Conservation (phyloP, 2,113 vertebrate species). For the Romanogobio albipinnatus region DNA sequence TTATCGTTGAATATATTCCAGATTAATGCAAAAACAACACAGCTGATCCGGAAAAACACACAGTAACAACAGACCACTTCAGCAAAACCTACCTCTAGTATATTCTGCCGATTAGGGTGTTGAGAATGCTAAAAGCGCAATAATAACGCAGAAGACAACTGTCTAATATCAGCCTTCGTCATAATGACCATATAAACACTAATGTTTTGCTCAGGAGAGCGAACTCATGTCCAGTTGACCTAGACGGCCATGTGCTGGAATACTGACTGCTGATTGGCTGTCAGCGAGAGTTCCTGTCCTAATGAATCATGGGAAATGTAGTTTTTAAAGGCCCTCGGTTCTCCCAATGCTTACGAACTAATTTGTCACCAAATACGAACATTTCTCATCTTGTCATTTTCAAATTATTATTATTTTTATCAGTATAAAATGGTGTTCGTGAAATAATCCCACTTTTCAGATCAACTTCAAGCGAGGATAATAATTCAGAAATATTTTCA, state of each 20-base stretch:
- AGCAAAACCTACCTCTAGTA: neutral
- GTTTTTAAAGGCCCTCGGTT: neutral
- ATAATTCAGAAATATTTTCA: neutral
- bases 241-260: conserved; percentile 42
- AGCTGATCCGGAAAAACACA: conserved; percentile 20
- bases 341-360: neutral
- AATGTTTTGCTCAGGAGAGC: neutral
- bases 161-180: neutral
- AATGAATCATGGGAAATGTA: conserved; percentile 45
- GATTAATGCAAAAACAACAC: neutral
- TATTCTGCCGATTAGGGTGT: neutral
- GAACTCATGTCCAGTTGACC: conserved; percentile 39
- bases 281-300: neutral
- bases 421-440: neutral
- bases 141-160: neutral
- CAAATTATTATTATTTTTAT: neutral
- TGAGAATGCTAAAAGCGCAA: neutral
- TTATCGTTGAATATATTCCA: neutral
- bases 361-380: neutral
- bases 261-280: conserved; percentile 27
- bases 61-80: neutral
- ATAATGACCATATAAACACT: neutral
- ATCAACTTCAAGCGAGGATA: neutral
- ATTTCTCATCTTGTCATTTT: neutral
- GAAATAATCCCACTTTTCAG: neutral